These are phyloP conservation scores for Paedocypris sp. DNA, from an alignment of 2,113 vertebrate genomes.

Conservation along the genomic window DNA sequence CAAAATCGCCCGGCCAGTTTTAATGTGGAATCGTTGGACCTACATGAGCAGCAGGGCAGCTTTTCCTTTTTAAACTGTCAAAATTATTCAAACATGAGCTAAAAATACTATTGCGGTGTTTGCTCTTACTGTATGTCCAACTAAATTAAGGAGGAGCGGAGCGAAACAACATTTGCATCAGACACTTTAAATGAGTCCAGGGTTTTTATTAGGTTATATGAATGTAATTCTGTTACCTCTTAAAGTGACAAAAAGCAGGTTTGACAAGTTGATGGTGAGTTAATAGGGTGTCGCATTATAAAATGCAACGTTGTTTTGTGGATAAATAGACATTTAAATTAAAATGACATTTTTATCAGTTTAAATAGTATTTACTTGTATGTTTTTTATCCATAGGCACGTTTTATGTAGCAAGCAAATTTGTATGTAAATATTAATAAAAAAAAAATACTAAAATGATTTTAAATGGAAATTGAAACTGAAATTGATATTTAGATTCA, in stretches of 20 bases:
- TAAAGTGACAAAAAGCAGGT: neutral
- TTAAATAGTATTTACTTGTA: too few species aligned
- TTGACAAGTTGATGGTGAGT: slow-evolving; percentile 14
- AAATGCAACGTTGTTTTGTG: too few species aligned
- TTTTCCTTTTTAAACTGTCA: slow-evolving; percentile 7
- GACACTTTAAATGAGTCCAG: slow-evolving; percentile 13
- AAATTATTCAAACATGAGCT: slow-evolving; percentile 4
- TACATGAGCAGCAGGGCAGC: neutral
- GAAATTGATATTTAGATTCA: too few species aligned
- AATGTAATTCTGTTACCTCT: slow-evolving; percentile 16
- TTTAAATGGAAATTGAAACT: too few species aligned
- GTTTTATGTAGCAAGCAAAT: too few species aligned
- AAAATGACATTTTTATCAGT: too few species aligned
- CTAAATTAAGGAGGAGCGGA: slow-evolving; percentile 19
- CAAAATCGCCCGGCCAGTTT: neutral
- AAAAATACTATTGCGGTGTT: slow-evolving; percentile 9
- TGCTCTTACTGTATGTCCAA: slow-evolving; percentile 6
- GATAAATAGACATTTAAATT: too few species aligned
- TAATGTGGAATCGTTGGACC: neutral
- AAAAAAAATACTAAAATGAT: too few species aligned
- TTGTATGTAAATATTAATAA: too few species aligned
- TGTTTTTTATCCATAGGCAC: too few species aligned
- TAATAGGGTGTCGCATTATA: neutral
- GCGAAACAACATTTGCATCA: neutral
- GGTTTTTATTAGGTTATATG: slow-evolving; percentile 10